Evolutionary conservation across 2,888 invertebrate genomes (phyloP), one percentile per base, ranked within the genome.

Genomic region (Hydriomena furcata): DNA sequence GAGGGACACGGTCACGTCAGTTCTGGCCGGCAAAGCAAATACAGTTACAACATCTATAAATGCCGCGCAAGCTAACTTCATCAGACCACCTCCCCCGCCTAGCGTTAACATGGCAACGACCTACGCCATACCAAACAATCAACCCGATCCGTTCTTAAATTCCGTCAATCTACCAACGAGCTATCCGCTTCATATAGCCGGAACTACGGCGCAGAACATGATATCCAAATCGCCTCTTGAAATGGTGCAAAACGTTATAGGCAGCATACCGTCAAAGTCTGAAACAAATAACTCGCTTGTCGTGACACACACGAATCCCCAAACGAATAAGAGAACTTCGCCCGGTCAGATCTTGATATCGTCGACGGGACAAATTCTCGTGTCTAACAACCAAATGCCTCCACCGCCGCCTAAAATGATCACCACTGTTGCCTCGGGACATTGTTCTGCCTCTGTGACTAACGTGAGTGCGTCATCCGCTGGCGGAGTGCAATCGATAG

Each of bases 1-100:
- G 24, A 92, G 95, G 60, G 96, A 96, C 71, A 96, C 96, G 0
- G 94, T 96, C 11, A 96, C 96, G 0, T 95, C 94, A 0, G 95
- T 96, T 1, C 77, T 95, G 53, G 95, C 95, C 1, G 95, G 95
- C 1, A 92, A 93, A 73, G 93, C 95, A 0, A 94, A 94, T 63
- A 95, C 95, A 0, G 94, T 94, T 0, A 95, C 95, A 0, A 95
- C 95, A 0, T 94, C 95, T 0, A 93, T 95, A 17, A 94, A 94
- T 62, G 93, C 93, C 20, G 92, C 93, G 3, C 87, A 85, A 55
- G 92, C 66, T 44, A 91, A 73, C 68, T 89, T 80, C 49, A 61
- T 83, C 5, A 64, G 88, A 66, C 92, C 68, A 57, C 80, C 86
- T 1, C 87, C 85, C 0, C 79, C 89, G 49, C 80, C 87, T 44